Base-by-base conservation (phyloP, 2,888 invertebrate species). In the Cosmia pyralina region DNA sequence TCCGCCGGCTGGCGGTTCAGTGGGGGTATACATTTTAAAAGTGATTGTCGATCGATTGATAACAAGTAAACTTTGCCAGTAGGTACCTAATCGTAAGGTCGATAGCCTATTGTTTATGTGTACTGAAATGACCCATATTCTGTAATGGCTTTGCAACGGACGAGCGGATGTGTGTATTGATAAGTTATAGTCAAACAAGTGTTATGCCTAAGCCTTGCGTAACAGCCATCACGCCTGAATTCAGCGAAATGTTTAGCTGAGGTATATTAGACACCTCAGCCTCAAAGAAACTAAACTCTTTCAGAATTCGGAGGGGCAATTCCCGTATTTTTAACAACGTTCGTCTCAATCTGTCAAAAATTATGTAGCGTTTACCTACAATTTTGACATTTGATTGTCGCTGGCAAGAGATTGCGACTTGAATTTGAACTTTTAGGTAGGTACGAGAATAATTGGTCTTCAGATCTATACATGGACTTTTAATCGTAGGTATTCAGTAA, bases 91-190 rank as follows among this genome's bases (percentile, higher is more conserved):
- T 41, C 22, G 4, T 48, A 72, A 79, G 73, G 73, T 58, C 50
- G n/a, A 50, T 50, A 52, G 46, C 58, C 44, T 38, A 79, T 64
- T 64, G 62, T 78, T 46, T 55, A 46, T 34, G 52, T 11, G 73
- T 41, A 58, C 57, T 72, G 22, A 68, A 79, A 65, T 80, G 79
- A 79, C 83, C 79, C 44, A 79, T 50, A 64, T 80, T 83, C 57
- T 41, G 52, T 73, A 73, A 80, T 80, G 57, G 64, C 28, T 80
- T 78, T 83, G 83, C 34, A 38, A 78, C 57, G 79, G 79, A 79
- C 64, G 72, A 79, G 41, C 59, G 64, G 64, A 79, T 67, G 52
- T 63, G 58, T 48, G 17, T 46, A 63, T 63, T 68, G 79, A 68
- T 67, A 78, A 78, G 50, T 75, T 50, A 28, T 13, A 41, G n/a